These are phyloP conservation scores for Perca fluviatilis DNA, from an alignment of 2,113 vertebrate species.

Conservation along the genomic window DNA sequence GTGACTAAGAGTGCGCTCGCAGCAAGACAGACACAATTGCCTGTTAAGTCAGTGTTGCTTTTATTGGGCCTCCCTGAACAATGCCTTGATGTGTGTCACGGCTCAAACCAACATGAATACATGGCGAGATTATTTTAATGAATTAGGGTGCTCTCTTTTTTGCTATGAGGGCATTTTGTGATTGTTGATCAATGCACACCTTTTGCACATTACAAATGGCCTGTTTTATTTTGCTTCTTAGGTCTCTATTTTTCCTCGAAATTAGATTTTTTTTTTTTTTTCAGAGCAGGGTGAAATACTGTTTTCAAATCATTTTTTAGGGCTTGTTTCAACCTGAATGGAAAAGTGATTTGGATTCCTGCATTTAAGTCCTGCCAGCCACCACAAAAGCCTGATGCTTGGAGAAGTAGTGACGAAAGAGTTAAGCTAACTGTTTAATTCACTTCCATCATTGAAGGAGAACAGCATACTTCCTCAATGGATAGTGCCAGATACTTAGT, in stretches of 20 bases:
- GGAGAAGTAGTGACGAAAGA: conserved; percentile 2
- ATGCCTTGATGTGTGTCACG: conserved; percentile 79
- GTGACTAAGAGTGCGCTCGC: conserved; percentile 83
- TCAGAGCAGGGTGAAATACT: conserved; percentile 2
- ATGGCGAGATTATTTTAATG: conserved; percentile 80
- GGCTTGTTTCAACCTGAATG: conserved; percentile 25
- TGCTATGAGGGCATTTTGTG: conserved; percentile 34
- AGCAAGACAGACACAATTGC: conserved; percentile 84
- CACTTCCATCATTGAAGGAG: neutral
- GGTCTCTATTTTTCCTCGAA: conserved; percentile 26
- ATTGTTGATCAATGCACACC: conserved; percentile 40
- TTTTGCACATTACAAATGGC: conserved; percentile 32
- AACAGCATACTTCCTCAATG: neutral
- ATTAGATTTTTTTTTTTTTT: conserved; percentile 24
- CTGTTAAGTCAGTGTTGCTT: conserved; percentile 84
- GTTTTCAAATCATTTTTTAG: conserved; percentile 38
- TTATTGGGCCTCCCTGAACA: conserved; percentile 81
- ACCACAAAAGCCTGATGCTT: neutral
- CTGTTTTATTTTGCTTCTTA: conserved; percentile 9
- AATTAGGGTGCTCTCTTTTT: conserved; percentile 64
- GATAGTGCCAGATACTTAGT: neutral
- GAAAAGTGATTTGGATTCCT: conserved; percentile 43
- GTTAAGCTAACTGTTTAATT: conserved; percentile 15
- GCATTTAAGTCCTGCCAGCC: conserved; percentile 10
- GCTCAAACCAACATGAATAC: conserved; percentile 70